Percentiles rank a stretch among this genome's conserved stretches.
Conservation (phyloP, 2,888 invertebrate species). For the Tinea semifulvella region DNA sequence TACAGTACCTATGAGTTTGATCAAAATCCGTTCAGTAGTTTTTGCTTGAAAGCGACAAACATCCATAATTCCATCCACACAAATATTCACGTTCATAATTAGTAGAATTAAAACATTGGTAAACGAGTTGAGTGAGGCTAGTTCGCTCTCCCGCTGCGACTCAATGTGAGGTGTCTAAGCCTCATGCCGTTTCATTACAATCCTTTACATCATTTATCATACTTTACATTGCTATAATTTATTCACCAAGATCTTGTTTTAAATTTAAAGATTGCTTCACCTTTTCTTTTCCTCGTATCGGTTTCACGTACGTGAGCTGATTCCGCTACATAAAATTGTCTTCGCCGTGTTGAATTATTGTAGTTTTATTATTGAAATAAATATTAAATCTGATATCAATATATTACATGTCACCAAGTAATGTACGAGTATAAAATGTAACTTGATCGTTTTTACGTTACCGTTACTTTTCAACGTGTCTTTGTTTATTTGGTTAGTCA, state of each 20-base stretch:
- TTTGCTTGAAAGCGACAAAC: no score
- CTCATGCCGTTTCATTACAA: constrained; percentile 57
- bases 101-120: constrained; percentile 5
- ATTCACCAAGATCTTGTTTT: constrained; percentile 58
- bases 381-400: constrained; percentile 33
- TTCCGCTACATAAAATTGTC: constrained; percentile 43
- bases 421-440: constrained; percentile 48
- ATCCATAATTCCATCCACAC: no score
- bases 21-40: no score
- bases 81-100: no score
- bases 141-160: constrained; percentile 39
- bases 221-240: constrained; percentile 63
- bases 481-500: neutral
- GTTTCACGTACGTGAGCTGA: constrained; percentile 58
- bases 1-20: no score
- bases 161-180: constrained; percentile 52
- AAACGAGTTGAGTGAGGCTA: constrained; percentile 10
- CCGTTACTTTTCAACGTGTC: constrained; percentile 27
- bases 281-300: constrained; percentile 35
- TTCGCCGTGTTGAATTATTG: constrained; percentile 37
- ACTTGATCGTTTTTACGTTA: no score
- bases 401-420: constrained; percentile 58
- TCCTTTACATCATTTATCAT: constrained; percentile 61
- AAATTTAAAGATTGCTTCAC: constrained; percentile 51
- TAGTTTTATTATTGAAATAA: constrained; percentile 42